phyloP scores from a whole-genome alignment of 1,140 invertebrate species.

The Hycleus phaleratus region DNA sequence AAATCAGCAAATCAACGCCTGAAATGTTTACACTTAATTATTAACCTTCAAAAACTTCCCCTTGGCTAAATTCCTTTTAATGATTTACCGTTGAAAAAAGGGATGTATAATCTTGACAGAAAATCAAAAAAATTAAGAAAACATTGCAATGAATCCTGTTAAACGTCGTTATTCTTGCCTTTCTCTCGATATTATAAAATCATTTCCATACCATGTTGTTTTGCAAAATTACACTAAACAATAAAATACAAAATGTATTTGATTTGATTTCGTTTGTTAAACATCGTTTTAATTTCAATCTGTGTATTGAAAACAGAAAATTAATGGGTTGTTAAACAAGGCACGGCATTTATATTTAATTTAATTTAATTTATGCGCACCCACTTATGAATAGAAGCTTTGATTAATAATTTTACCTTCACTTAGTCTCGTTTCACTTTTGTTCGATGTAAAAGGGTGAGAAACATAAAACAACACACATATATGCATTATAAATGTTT shows the following conservation, averaged over 20 bases:
- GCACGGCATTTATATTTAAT: constrained; percentile 16
- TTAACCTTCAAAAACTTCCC: constrained; percentile 9
- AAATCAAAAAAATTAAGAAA: no score
- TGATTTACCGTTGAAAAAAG: neutral
- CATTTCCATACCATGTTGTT: neutral
- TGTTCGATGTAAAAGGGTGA: neutral
- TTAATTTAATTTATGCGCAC: constrained; percentile 24
- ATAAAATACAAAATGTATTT: constrained; percentile 4
- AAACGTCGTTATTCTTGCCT: no score
- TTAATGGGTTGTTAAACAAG: constrained; percentile 5
- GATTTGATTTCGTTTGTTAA: constrained; percentile 12
- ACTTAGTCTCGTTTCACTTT: constrained; percentile 11
- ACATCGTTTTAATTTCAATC: constrained; percentile 21
- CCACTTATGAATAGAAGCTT: constrained; percentile 9
- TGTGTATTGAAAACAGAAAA: neutral
- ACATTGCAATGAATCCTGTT: no score
- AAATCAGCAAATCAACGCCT: neutral
- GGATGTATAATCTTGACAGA: no score
- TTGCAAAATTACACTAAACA: neutral
- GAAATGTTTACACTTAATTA: constrained; percentile 3
- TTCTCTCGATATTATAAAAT: neutral
- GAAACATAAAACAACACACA: no score
- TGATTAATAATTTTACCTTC: constrained; percentile 15
- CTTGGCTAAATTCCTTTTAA: neutral
- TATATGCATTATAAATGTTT: no score